These are phyloP conservation scores for Bambusicola thoracicus DNA, from an alignment of 2,113 vertebrate species.

Conservation along the genomic window DNA sequence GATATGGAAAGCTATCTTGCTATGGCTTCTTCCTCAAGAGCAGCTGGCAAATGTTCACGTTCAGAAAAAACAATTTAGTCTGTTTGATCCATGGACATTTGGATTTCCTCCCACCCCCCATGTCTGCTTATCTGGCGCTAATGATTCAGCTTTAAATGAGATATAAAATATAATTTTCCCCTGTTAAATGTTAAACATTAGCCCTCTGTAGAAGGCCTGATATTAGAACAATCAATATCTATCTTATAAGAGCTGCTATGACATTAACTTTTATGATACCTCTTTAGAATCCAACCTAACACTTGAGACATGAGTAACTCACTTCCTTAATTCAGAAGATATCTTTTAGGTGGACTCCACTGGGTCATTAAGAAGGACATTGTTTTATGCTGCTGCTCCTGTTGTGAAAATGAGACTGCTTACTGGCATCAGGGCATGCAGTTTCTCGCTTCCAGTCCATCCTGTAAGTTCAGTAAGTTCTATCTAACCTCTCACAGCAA, in stretches of 20 bases:
- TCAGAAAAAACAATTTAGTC: not conserved
- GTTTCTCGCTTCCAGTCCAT: not conserved
- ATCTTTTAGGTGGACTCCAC: not conserved
- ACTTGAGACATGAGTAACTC: not conserved
- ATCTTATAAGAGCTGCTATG: not conserved
- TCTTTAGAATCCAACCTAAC: not conserved
- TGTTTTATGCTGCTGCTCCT: not conserved
- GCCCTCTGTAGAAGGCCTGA: not conserved
- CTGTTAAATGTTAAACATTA: conserved; percentile 2
- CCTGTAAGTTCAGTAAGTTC: not conserved
- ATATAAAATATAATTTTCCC: not conserved
- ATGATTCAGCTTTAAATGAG: conserved; percentile 26
- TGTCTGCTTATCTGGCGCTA: not conserved
- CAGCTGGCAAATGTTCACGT: not conserved
- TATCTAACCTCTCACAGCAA: not conserved
- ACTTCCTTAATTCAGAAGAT: not conserved
- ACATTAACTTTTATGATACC: conserved; percentile 23
- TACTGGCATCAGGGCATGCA: not conserved
- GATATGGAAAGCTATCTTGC: not conserved
- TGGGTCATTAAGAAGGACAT: not conserved
- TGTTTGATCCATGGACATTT: not conserved
- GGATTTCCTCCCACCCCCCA: not conserved
- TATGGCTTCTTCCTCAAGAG: not conserved
- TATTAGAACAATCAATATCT: conserved; percentile 17
- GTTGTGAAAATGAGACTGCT: not conserved